Base-by-base conservation (phyloP, 2,797 vertebrate genomes). In the Neoniphon sammara region DNA sequence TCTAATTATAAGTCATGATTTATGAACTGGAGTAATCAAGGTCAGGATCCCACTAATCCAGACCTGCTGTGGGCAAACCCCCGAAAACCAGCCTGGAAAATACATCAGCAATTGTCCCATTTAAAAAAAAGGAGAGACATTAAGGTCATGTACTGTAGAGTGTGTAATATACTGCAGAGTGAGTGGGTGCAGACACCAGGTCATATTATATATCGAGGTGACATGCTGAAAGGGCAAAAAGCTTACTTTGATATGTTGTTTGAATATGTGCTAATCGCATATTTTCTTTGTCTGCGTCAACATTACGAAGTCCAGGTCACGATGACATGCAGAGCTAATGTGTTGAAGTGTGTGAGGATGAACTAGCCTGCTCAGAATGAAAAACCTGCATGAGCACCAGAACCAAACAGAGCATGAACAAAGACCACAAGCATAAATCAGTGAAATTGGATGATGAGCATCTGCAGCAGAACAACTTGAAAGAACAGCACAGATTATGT, bases 11-110 rank as follows among this genome's bases (percentile, higher is more conserved):
- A 87, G 31, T 77, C 49, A 54, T 74, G 82, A 89, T 88, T 91
- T 84, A 88, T 86, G 85, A 84, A 88, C 79, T 73, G 56, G 66
- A 85, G 78, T 78, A 87, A 89, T 90, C 77, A 85, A 85, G 80
- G 77, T 70, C 66, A 87, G 72, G 65, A 84, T 80, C 70, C 56
- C 53, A 62, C 83, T 92, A 91, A 93, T 93, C 69, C 60, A 91
- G 92, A 81, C 87, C 86, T 88, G 83, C 84, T 93, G 92, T 82
- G 73, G 56, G 73, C 44, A 80, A 86, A 85, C 77, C 81, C 76
- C 54, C 73, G 34, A 46, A 85, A 88, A 88, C 66, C 79, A 67
- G 76, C 23, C 70, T 88, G 86, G 84, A 90, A 90, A 92, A 90
- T 62, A 47, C 75, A 88, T 88, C 54, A 72, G 67, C 78, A 77